phyloP scores from a whole-genome alignment of 2,888 invertebrate genomes.

The Drosophila vallismaia region DNA sequence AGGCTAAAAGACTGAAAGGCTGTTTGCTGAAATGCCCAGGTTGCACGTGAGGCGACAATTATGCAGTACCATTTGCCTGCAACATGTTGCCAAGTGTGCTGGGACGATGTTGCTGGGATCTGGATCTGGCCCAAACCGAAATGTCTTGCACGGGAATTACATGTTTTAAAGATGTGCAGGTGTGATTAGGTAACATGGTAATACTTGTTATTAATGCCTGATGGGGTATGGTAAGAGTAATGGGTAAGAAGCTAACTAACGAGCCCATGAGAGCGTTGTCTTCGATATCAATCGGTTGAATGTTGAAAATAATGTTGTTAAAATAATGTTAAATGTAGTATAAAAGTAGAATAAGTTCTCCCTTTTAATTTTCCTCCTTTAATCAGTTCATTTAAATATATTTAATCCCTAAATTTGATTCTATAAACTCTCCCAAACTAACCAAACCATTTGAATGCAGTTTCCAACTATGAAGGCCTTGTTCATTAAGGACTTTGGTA shows the following conservation, averaged over 20 bases:
- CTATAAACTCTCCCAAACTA: neutral
- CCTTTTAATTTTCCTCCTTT: no score
- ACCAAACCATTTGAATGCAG: slow-evolving; percentile 10
- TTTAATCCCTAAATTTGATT: neutral
- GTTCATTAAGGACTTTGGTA: neutral
- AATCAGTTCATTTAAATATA: no score
- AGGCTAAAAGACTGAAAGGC: slow-evolving; percentile 33
- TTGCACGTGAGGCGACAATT: slow-evolving; percentile 71
- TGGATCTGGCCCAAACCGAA: slow-evolving; percentile 14
- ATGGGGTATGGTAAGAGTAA: neutral
- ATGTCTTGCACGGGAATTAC: slow-evolving; percentile 34
- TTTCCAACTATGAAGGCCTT: slow-evolving; percentile 1
- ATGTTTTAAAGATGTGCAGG: slow-evolving; percentile 18
- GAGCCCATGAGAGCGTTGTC: neutral
- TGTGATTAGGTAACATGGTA: slow-evolving; percentile 33
- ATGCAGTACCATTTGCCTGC: slow-evolving; percentile 37
- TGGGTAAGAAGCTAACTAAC: slow-evolving; percentile 4
- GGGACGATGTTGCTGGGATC: slow-evolving; percentile 32
- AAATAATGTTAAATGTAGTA: neutral
- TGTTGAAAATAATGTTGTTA: neutral
- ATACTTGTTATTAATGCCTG: slow-evolving; percentile 32
- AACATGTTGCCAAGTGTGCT: slow-evolving; percentile 41
- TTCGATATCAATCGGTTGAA: neutral
- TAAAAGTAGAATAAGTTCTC: neutral
- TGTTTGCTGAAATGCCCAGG: slow-evolving; percentile 52